These are phyloP conservation scores for Terrapene triunguis DNA, from an alignment of 2,113 vertebrate genomes.

Conservation along the genomic window DNA sequence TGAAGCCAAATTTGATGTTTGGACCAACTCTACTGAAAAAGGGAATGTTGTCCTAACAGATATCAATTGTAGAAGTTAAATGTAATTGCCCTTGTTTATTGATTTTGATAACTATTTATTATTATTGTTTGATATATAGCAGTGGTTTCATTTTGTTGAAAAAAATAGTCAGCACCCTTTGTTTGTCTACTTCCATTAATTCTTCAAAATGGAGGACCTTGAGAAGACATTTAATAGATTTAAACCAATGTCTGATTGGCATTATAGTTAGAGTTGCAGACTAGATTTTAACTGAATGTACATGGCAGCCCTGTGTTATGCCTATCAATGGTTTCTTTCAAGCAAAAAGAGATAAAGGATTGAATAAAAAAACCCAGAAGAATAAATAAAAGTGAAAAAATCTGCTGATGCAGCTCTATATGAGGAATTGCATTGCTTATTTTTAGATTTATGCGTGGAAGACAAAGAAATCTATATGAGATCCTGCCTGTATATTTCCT, in stretches of 20 bases:
- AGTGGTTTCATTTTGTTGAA: not conserved
- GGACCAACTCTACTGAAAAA: not conserved
- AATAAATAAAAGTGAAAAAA: slow-evolving; percentile 76
- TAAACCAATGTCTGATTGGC: slow-evolving; percentile 45
- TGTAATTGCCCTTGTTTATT: slow-evolving; percentile 6
- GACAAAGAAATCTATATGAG: slow-evolving; percentile 80
- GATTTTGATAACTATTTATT: slow-evolving; percentile 13
- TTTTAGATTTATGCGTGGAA: slow-evolving; percentile 74
- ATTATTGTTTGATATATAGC: not conserved
- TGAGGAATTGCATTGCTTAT: slow-evolving; percentile 70
- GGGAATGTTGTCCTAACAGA: not conserved
- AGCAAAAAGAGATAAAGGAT: slow-evolving; percentile 49
- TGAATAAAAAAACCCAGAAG: slow-evolving; percentile 68
- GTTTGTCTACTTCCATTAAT: not conserved
- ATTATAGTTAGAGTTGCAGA: slow-evolving; percentile 20
- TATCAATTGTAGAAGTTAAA: not conserved
- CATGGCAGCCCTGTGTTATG: not conserved
- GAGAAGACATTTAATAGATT: slow-evolving; percentile 42
- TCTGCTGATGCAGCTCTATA: slow-evolving; percentile 65
- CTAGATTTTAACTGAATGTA: not conserved
- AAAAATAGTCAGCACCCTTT: not conserved
- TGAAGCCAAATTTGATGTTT: not conserved
- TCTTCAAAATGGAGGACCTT: slow-evolving; percentile 16
- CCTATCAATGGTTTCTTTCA: slow-evolving; percentile 17
- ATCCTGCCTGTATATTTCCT: slow-evolving; percentile 44